Base-by-base conservation (phyloP, 2,797 vertebrate genomes). In the Cossypha dichroa region DNA sequence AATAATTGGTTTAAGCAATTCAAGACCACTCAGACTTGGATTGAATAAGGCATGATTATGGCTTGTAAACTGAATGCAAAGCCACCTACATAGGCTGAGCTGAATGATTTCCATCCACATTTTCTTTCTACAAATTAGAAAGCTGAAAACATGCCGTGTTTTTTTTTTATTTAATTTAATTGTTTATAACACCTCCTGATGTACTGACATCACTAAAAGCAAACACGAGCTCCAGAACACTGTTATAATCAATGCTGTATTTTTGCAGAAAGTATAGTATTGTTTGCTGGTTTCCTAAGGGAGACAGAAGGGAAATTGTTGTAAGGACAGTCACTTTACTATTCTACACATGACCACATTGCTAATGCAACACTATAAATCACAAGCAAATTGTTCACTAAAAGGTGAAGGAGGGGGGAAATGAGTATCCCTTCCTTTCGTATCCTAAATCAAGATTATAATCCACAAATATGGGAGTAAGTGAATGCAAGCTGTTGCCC, bases 1-100 rank as follows among this genome's bases (percentile, higher is more conserved):
- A 96, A 93, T 97, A 91, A 96, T 75, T 79, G 62, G 29, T 95
- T 70, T 76, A 74, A 90, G 79, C 55, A 95, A 88, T 76, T 88
- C 45, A 56, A 69, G 64, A 90, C 75, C 66, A 92, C 62, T 95
- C 77, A 91, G 36, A 46, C 33, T 83, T 62, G 38, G 88, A 51
- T 3, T 94, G 90, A 79, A 75, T 63, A 72, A 74, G 31, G 48
- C n/a, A 76, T 74, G 31, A 95, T 70, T 45, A 91, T 6, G 45
- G 21, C 63, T 85, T 69, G 43, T 48, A 88, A 87, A 87, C 13
- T 40, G 51, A 70, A 70, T 21, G 59, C 64, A 94, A 96, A 94
- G 20, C 33, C 51, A 96, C 79, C 73, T 89, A 85, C 41, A 13
- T 5, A 87, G 64, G 59, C 70, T 67, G 41, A 72, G 41, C 25